A percentile compares a stretch with the other conserved stretches of the same genome.
These are phyloP conservation scores for Hypomesus transpacificus DNA, from an alignment of 2,113 vertebrate genomes.

Conservation along the genomic window DNA sequence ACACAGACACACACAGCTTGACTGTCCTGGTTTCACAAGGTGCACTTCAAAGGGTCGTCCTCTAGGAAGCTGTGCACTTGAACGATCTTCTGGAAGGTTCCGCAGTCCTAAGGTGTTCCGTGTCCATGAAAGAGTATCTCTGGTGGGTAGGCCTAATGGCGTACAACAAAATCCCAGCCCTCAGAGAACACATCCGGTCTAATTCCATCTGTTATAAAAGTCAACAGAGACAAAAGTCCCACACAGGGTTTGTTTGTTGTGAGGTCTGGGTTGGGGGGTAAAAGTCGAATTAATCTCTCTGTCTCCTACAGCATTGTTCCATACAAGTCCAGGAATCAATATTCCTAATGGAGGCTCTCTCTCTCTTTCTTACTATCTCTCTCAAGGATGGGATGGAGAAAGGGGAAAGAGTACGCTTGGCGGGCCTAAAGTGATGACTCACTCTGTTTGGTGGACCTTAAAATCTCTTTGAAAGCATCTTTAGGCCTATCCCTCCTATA, in stretches of 20 bases:
- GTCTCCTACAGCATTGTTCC: constrained; percentile 48
- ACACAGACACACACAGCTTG: constrained; percentile 31
- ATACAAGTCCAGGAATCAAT: constrained; percentile 57
- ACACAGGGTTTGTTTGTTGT: neutral
- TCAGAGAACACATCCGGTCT: constrained; percentile 15
- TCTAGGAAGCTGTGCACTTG: constrained; percentile 35
- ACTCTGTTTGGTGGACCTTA: constrained; percentile 28
- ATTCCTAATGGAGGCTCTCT: constrained; percentile 59
- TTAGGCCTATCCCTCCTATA: constrained; percentile 2
- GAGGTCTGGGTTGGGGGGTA: constrained; percentile 27
- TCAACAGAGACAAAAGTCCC: constrained; percentile 17
- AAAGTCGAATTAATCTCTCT: constrained; percentile 55
- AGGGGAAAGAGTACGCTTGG: neutral
- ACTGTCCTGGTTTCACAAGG: constrained; percentile 63
- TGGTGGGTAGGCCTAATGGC: neutral
- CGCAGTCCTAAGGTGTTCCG: constrained; percentile 7
- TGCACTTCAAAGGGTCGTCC: constrained; percentile 46
- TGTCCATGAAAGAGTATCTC: neutral
- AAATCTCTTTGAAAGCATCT: constrained; percentile 33
- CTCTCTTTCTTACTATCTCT: constrained; percentile 31
- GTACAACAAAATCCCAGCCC: neutral
- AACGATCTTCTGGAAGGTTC: constrained; percentile 32
- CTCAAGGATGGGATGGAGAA: constrained; percentile 19
- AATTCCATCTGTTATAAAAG: constrained; percentile 23
- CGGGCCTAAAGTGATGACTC: constrained; percentile 40